Percentiles rank a stretch among this genome's conserved stretches.
These are phyloP conservation scores for Micrastur ruficollis DNA, from an alignment of 2,797 vertebrate species.

Conservation along the genomic window DNA sequence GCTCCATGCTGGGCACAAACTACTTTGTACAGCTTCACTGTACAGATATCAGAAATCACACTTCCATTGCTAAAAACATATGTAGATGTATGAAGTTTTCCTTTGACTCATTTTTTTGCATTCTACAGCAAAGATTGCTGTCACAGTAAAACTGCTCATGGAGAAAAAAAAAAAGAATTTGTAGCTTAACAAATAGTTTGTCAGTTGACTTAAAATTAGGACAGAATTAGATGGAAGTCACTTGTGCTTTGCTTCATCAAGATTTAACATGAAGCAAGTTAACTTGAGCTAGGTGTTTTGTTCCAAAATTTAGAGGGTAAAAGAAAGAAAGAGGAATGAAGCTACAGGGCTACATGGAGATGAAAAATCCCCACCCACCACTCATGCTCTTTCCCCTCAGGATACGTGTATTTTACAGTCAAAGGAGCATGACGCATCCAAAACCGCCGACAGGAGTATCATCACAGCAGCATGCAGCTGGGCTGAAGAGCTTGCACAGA, in stretches of 20 bases:
- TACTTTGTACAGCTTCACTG: background rate
- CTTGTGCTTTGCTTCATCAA: background rate
- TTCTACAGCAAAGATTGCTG: background rate
- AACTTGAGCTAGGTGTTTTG: background rate
- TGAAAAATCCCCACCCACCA: background rate
- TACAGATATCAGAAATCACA: background rate
- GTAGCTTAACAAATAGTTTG: background rate
- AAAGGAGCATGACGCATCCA: background rate
- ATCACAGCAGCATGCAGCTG: background rate
- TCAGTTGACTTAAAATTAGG: background rate
- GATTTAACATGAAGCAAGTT: background rate
- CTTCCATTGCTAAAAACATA: background rate
- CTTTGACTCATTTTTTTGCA: background rate
- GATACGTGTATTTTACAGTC: background rate
- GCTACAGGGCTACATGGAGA: background rate
- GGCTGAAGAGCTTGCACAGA: background rate
- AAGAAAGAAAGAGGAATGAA: background rate
- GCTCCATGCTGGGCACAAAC: background rate
- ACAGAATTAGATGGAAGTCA: background rate
- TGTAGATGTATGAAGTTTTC: background rate
- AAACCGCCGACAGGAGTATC: background rate
- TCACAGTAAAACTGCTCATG: background rate
- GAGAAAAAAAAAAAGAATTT: background rate
- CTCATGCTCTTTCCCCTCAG: background rate
- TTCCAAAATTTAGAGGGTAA: background rate